Conservation (phyloP, 1,140 invertebrate species). For the Notospermus geniculatus region DNA sequence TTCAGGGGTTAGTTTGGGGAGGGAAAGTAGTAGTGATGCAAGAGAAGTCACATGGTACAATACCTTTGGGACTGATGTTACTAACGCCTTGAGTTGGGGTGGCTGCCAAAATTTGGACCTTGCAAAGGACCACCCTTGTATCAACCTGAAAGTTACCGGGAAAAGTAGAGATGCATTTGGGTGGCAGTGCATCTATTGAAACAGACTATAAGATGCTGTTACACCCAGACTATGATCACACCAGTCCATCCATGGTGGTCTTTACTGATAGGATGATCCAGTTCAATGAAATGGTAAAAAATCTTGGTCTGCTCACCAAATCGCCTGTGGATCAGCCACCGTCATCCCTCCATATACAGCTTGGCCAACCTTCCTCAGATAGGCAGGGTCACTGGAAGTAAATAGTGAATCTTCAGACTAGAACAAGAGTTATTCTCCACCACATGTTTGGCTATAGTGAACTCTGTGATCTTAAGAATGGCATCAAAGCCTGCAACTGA, state of each 20-base stretch:
- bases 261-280: too few relatives aligned
- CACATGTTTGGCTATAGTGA: too few relatives aligned
- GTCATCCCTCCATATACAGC: conserved; percentile 72
- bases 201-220: too few relatives aligned
- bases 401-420: conserved; percentile 11
- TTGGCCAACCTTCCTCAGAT: conserved; percentile 65
- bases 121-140: conserved; percentile 87
- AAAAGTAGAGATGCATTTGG: too few relatives aligned
- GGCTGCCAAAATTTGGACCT: conserved; percentile 68
- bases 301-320: conserved; percentile 47
- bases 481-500: too few relatives aligned
- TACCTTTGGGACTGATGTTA: conserved; percentile 62
- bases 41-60: too few relatives aligned
- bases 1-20: not conserved
- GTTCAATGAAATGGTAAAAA: not conserved
- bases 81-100: conserved; percentile 66
- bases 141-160: conserved; percentile 62
- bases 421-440: not conserved
- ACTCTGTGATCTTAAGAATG: too few relatives aligned
- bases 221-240: too few relatives aligned
- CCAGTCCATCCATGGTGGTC: too few relatives aligned
- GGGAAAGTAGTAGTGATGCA: too few relatives aligned
- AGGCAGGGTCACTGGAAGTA: conserved; percentile 59
- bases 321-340: conserved; percentile 68
- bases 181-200: too few relatives aligned